Evolutionary conservation across 2,888 invertebrate genomes (phyloP), one percentile per base, ranked within the genome.

Genomic region (Prosopocoilus inquinatus): DNA sequence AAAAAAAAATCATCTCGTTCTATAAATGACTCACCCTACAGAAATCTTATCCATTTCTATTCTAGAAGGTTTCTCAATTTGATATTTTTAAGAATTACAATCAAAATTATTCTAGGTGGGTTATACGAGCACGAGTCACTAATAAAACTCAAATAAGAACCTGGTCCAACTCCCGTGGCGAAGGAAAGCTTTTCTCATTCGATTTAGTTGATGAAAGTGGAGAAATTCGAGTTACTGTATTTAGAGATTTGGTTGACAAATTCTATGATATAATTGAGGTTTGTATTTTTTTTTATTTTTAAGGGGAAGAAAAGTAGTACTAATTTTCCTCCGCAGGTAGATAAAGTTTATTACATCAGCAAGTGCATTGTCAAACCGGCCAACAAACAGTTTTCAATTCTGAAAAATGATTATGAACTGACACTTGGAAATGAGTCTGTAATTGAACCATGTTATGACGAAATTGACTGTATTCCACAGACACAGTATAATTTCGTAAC

Each of bases 321-420:
- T 52, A 39, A 11, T 5, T 50, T 33, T 34, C 5, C 55, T 57
- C n/a, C n/a, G 11, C 54, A 65, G 65, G 53, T 63, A 2, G 67
- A 90, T 66, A 88, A 89, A 76, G 86, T 96, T 0, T 99, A 95
- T 75, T 94, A 86, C 73, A 86, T 99, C 58, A 89, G 90, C 44
- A 88, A 88, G 59, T 92, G 91, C 60, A 80, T 82, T 44, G 76
- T 98, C n/a, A 97, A 97, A 75, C 85, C 91, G 1, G 97, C 98
- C 0, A 97, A 99, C 76, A 96, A 95, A 72, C 89, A 91, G 70
- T 99, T 83, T 75, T 83, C 84, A 33, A 83, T 80, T 35, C 75
- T 96, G 4, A 91, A 91, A 63, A 95, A 97, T 73, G 97, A 98
- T 73, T 99, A 97, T 70, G 99, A 99, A 76, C 90, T 99, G 88